Evolutionary conservation across 2,113 vertebrate species (phyloP).

Genomic region (Scomber scombrus): DNA sequence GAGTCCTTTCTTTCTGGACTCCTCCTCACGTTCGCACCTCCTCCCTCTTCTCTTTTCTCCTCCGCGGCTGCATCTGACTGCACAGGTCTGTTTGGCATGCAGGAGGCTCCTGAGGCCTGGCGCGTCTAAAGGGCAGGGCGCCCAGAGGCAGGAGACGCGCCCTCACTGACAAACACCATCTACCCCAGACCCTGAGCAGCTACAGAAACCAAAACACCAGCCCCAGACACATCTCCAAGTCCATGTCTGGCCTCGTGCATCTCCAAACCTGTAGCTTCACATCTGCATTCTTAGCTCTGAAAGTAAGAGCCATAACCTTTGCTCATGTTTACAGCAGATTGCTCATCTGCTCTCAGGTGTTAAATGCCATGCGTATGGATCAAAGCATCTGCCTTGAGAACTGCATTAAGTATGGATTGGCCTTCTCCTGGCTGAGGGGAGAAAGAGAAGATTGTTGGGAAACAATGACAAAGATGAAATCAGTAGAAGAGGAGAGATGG

Average conservation of each 20-base stretch:
- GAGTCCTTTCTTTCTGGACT: conserved; percentile 68
- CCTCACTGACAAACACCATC: conserved; percentile 82
- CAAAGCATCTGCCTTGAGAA: conserved; percentile 69
- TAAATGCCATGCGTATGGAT: conserved; percentile 83
- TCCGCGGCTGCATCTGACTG: conserved; percentile 79
- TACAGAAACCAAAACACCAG: conserved; percentile 54
- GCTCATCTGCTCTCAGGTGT: conserved; percentile 77
- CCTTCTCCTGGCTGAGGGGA: conserved; percentile 57
- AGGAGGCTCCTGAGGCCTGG: conserved; percentile 80
- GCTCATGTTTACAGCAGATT: conserved; percentile 56
- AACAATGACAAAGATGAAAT: conserved; percentile 53
- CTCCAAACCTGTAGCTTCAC: conserved; percentile 45
- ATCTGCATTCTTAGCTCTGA: conserved; percentile 21
- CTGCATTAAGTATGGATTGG: conserved; percentile 49
- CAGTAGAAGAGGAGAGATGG: conserved; percentile 5
- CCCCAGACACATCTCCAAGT: conserved; percentile 42
- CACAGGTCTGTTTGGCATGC: conserved; percentile 84
- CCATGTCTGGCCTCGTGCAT: conserved; percentile 50
- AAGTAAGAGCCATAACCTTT: conserved; percentile 59
- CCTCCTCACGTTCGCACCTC: conserved; percentile 66
- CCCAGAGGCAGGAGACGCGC: conserved; percentile 83
- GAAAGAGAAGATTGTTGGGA: conserved; percentile 43
- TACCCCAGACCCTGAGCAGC: conserved; percentile 60
- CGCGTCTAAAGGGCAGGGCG: conserved; percentile 84
- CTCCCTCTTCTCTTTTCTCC: conserved; percentile 46